phyloP scores from a whole-genome alignment of 1,140 invertebrate genomes.

The Paralvinella palmiformis region DNA sequence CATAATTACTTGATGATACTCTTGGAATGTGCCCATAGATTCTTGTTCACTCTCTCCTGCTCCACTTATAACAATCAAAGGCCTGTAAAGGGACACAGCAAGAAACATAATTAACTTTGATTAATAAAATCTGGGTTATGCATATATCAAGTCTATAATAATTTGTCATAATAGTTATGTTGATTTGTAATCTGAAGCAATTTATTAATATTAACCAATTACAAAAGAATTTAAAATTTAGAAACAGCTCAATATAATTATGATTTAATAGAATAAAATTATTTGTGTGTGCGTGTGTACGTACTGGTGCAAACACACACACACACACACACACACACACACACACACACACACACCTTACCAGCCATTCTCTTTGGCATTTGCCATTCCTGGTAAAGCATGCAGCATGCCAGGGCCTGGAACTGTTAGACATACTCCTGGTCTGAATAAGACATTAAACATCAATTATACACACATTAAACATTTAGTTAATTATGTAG shows the following conservation, averaged over 20 bases:
- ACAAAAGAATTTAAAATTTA: too few species aligned
- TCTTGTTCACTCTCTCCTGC: conserved; percentile 86
- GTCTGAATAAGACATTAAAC: conserved; percentile 56
- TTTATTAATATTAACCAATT: too few species aligned
- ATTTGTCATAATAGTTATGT: too few species aligned
- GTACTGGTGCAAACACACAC: background rate
- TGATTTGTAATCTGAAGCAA: too few species aligned
- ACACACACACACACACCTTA: conserved; percentile 35
- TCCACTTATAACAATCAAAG: conserved; percentile 83
- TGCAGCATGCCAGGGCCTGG: conserved; percentile 93
- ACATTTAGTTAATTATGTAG: too few species aligned
- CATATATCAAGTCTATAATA: too few species aligned
- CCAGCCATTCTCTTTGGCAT: conserved; percentile 94
- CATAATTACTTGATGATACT: conserved; percentile 73
- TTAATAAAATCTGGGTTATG: too few species aligned
- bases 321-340: background rate
- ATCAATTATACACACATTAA: too few species aligned
- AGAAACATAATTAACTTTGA: background rate
- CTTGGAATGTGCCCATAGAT: conserved; percentile 90
- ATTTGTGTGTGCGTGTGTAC: too few species aligned
- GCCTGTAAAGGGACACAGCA: conserved; percentile 55
- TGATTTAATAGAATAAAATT: too few species aligned
- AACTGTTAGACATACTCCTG: conserved; percentile 86
- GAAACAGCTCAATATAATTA: too few species aligned
- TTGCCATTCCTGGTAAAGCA: conserved; percentile 87